Percentiles rank a stretch among this genome's conserved stretches.
Conservation (phyloP, 2,888 invertebrate species). For the Xestia rhomboidea region DNA sequence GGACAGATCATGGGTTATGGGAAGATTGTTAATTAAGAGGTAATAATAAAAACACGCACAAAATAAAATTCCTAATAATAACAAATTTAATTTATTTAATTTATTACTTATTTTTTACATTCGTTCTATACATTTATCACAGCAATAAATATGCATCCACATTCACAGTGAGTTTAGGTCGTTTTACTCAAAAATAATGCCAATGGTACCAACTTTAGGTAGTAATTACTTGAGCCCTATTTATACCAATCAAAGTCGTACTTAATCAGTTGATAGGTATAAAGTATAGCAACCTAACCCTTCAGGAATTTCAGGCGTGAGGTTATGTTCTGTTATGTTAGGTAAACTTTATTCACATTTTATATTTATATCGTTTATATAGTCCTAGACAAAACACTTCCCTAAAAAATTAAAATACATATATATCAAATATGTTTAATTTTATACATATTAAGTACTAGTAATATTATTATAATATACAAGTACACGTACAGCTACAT, state of each 20-base stretch:
- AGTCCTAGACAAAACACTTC: not conserved
- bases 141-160: constrained; percentile 5
- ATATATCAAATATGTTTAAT: not conserved
- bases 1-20: no score
- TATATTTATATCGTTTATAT: not conserved
- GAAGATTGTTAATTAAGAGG: not conserved
- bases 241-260: not conserved
- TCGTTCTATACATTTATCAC: constrained; percentile 36
- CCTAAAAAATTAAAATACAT: not conserved
- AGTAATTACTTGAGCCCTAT: not conserved
- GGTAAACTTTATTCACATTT: not conserved
- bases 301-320: no score
- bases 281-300: not conserved
- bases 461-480: constrained; percentile 19
- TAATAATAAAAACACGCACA: not conserved
- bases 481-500: constrained; percentile 30
- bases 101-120: constrained; percentile 6
- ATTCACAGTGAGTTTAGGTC: not conserved
- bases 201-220: not conserved
- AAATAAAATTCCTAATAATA: constrained; percentile 1
- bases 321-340: not conserved
- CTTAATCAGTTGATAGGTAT: not conserved
- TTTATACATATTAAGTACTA: constrained; percentile 1
- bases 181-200: not conserved
- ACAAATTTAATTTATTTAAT: not conserved